Evolutionary conservation across 2,113 vertebrate genomes (phyloP), one percentile per base, ranked within the genome.

Genomic region (Plotosus lineatus): DNA sequence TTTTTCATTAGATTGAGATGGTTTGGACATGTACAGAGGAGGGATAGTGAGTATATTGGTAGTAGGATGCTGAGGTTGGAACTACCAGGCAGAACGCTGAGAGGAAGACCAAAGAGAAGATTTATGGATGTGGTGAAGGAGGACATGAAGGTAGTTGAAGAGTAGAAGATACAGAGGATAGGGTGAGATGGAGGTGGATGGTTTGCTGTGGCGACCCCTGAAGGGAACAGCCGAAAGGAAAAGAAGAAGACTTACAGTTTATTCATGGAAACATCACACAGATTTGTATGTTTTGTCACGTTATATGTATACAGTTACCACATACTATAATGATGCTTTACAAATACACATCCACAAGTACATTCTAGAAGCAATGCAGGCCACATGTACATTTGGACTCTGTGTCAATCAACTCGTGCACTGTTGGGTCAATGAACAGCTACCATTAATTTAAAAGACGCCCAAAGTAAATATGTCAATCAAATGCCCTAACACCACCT

Each of bases 381-480:
- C 42, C 23, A 40, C 19, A 38, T 14, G 51, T 15, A 19, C 63
- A 40, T 51, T 82, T n/a, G 28, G 51, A 19, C 19, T 69, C 40
- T 15, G 3, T 28, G 76, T 56, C 82, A 79, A 75, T 83, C 80
- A 81, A 55, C n/a, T 31, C 17, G 63, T 36, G 55, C 19, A 55
- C 50, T 46, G 38, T 56, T 40, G 73, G 80, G 80, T 82, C 60
- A 68, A 46, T 42, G 51, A 46, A 23, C 46, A 46, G 75, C 51
- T 33, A 31, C 56, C 80, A 76, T 44, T 66, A 31, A 60, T 82
- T 76, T 65, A 44, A 48, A 36, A 46, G 73, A 80, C 68, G 44
- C 40, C 65, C 58, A 73, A 80, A 85, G 83, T 77, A 85, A 85
- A 82, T 44, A 82, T 58, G 63, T 55, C 77, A 80, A 72, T 85